phyloP scores from a whole-genome alignment of 1,140 invertebrate genomes.

The Drosophila pectinifera region DNA sequence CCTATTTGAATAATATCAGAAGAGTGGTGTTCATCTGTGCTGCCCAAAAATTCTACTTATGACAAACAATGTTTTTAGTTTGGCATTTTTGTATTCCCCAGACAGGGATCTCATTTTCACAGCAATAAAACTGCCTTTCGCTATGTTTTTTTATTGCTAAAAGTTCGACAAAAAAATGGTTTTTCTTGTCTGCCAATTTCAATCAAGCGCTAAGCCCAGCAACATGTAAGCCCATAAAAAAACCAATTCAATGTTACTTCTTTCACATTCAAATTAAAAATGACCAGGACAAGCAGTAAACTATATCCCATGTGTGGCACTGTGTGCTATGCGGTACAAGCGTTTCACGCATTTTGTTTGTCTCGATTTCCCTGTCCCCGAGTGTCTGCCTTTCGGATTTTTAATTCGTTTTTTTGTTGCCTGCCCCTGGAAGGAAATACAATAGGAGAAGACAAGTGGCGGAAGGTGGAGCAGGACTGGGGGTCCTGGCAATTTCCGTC shows the following conservation, averaged over 20 bases:
- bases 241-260: conserved; percentile 42
- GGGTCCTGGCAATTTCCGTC: conserved; percentile 73
- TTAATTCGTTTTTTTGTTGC: conserved; percentile 67
- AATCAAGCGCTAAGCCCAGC: conserved; percentile 28
- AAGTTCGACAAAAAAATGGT: conserved; percentile 4
- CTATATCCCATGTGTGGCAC: conserved; percentile 54
- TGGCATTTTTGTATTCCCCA: too few species aligned
- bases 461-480: conserved; percentile 18
- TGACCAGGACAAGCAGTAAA: conserved; percentile 63
- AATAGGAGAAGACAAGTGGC: conserved; percentile 50
- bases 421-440: conserved; percentile 51
- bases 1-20: too few species aligned
- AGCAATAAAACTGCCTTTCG: not conserved
- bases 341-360: conserved; percentile 70
- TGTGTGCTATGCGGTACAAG: conserved; percentile 5
- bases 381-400: conserved; percentile 35
- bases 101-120: not conserved
- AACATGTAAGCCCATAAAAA: conserved; percentile 23
- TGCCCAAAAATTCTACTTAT: too few species aligned
- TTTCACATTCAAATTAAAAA: conserved; percentile 49
- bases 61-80: not conserved
- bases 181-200: conserved; percentile 29
- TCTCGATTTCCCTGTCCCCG: conserved; percentile 42
- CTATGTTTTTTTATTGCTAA: conserved; percentile 24
- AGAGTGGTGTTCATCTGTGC: too few species aligned